A percentile compares a stretch with the other conserved stretches of the same genome.
Evolutionary conservation across 2,888 invertebrate species (phyloP).

Genomic region (Cryptus viduatorius): DNA sequence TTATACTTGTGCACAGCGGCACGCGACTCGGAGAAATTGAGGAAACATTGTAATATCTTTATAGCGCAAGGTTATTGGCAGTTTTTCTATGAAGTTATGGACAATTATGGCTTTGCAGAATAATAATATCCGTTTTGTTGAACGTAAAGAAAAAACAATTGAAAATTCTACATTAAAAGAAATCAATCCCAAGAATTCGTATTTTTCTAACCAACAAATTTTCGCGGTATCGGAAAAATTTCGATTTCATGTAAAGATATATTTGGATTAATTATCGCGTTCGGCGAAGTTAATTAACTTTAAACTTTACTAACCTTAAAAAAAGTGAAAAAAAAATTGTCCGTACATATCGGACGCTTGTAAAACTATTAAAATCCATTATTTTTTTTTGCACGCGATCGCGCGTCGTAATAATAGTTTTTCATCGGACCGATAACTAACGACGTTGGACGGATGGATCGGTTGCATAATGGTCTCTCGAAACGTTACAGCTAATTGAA

Average conservation of each 20-base stretch:
- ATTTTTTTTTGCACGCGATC: too few species aligned
- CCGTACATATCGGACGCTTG: too few species aligned
- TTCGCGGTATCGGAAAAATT: too few species aligned
- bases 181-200: too few species aligned
- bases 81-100: background rate
- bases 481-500: constrained; percentile 7
- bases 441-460: background rate
- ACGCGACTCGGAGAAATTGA: constrained; percentile 39
- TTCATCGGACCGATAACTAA: background rate
- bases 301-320: too few species aligned
- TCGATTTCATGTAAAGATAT: too few species aligned
- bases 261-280: too few species aligned
- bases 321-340: too few species aligned
- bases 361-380: too few species aligned
- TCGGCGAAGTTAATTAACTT: too few species aligned
- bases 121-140: background rate
- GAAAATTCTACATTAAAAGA: too few species aligned
- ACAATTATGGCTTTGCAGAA: constrained; percentile 1
- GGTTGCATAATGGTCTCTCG: background rate
- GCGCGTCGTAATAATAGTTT: background rate
- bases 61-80: constrained; percentile 42
- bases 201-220: too few species aligned
- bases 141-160: background rate
- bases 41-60: constrained; percentile 27
- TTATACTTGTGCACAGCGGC: constrained; percentile 38